Evolutionary conservation across 92 coral and sea anemone species (phyloP), one percentile per base, ranked within the genome.

Genomic region (Zoanthus solanderi): DNA sequence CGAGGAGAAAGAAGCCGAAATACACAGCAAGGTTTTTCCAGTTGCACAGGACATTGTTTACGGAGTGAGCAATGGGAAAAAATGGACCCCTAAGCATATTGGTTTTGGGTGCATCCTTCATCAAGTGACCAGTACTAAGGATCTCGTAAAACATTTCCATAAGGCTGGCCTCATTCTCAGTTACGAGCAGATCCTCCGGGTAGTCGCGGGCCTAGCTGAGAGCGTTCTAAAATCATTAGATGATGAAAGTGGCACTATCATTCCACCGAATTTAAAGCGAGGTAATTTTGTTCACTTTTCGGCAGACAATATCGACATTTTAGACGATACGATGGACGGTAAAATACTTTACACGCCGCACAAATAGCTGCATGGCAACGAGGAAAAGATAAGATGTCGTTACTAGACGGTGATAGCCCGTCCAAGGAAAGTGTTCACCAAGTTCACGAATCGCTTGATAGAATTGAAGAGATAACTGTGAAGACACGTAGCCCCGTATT

Each of bases 321-420:
- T 60, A 5, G 89, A 89, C 16, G 84, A 69, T 46, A 89, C 91
- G 28, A 12, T 82, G 72, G 92, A 91, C 60, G 92, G 94, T 10
- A 91, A 60, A 89, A 93, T 57, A 91, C 94, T 0, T 93, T 93
- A 52, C 90, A 89, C 57, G 93, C 93, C 37, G 83, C 94, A 9
- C 91, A 93, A 29, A 45, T 83, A 5, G 94, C 96, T 23, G 92
- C 90, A 1, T 86, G 92, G 90, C 93, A 90, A 82, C 76, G 96
- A 60, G 92, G 91, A 9, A 9, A 85, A 77, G 89, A 81, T 83
- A 44, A 47, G 13, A 71, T 14, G 29, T 18, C 72, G 14, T 17
- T 57, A 16, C 92, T 87, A 45, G 78, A 86, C 17, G 78, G 57
- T 15, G 9, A 89, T 56, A 75, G 71, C 31, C 94, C 94, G 60